Base-by-base conservation (phyloP, 2,113 vertebrate species). In the Phyllostomus discolor region DNA sequence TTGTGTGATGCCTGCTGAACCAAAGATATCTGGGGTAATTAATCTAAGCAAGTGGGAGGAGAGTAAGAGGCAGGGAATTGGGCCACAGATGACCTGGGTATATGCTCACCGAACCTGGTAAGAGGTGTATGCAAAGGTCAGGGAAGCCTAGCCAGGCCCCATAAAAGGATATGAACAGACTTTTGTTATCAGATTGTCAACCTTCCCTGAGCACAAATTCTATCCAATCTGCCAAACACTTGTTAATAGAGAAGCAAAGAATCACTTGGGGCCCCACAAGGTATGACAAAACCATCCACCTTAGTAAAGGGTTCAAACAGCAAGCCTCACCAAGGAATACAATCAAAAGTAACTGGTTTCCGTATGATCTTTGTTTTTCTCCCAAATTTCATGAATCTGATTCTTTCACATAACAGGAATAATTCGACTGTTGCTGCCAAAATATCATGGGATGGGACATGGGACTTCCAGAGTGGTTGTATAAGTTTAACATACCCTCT, bases 121-220 rank as follows among this genome's bases (percentile, higher is more conserved):
- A 89, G 70, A 31, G 10, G 35, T 66, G 0, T 88, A 59, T 76
- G 75, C 38, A 88, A 91, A 91, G 64, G 41, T 90, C 85, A 52
- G 52, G 54, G 50, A 1, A 91, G n/a, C 24, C 41, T 90, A 24
- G 82, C 43, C n/a, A 82, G 52, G 54, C 10, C 43, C 35, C 72
- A 54, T 19, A 62, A 81, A 91, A 94, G 52, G 35, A 31, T 69
- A 54, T 46, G 24, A 67, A 79, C 73, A 64, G 24, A 66, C 52
- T 76, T 90, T 88, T 89, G 87, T 91, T 78, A 93, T 72, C 86
- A 83, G 38, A 12, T 87, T 87, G 73, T 72, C 73, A 43, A 79
- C 76, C 46, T 87, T 86, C 38, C 20, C 73, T 69, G 59, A 87
- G 11, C 28, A 73, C 9, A 85, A 43, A 82, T 94, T 92, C 43